Percentiles rank a stretch among this genome's conserved stretches.
Evolutionary conservation across 2,888 invertebrate genomes (phyloP).

Genomic region (Drosophila trichaetosa): DNA sequence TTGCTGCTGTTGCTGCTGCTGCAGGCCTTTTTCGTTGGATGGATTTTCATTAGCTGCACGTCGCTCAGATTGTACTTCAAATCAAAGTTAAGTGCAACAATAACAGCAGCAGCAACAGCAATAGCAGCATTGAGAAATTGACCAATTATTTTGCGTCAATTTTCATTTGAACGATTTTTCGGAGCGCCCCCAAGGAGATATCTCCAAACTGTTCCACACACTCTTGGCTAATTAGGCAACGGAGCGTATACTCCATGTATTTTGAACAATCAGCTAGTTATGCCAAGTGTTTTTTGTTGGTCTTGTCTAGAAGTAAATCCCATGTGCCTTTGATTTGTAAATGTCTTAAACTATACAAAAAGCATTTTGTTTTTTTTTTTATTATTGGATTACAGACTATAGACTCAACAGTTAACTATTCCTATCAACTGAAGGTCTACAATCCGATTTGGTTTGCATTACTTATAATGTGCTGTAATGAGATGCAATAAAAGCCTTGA

Average conservation of each 20-base stretch:
- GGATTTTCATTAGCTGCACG: conserved; percentile 50
- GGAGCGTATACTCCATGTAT: conserved; percentile 52
- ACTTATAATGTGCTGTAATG: conserved; percentile 32
- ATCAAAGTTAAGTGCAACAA: conserved; percentile 78
- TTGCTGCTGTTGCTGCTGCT: conserved; percentile 20
- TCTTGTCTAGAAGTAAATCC: conserved; percentile 33
- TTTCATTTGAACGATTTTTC: conserved; percentile 59
- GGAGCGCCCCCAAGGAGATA: conserved; percentile 41
- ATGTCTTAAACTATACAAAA: conserved; percentile 34
- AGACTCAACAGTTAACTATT: background rate
- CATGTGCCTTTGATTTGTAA: conserved; percentile 37
- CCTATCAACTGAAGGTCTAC: conserved; percentile 35
- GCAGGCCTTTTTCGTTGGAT: conserved; percentile 48
- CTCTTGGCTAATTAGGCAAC: conserved; percentile 70
- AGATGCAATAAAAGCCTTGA: conserved; percentile 39
- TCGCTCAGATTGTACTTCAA: conserved; percentile 66
- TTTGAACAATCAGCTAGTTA: conserved; percentile 8
- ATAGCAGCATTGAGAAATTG: conserved; percentile 60
- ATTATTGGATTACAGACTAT: background rate
- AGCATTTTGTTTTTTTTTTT: conserved; percentile 17
- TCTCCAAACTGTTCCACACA: conserved; percentile 14
- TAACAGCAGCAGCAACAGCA: conserved; percentile 26
- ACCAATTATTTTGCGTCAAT: conserved; percentile 70
- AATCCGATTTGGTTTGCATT: conserved; percentile 30
- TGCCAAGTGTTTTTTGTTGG: background rate